phyloP scores from a whole-genome alignment of 2,113 vertebrate species.

The Lucifuga dentata region DNA sequence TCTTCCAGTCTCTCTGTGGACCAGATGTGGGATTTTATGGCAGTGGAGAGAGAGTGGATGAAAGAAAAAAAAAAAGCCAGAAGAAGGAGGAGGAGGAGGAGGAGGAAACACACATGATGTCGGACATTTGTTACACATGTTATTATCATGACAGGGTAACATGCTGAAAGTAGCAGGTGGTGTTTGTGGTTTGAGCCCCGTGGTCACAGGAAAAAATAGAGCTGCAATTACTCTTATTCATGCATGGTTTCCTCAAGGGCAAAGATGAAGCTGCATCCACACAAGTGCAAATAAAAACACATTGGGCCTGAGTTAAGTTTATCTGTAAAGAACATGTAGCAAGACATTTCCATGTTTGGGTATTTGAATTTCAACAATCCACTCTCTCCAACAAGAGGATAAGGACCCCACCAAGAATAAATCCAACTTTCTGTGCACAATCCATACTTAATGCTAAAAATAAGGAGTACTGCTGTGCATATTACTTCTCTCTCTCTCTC shows the following conservation, averaged over 20 bases:
- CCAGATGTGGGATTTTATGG: slow-evolving; percentile 8
- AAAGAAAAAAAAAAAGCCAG: too few relatives aligned
- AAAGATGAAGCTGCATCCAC: not conserved
- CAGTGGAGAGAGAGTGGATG: not conserved
- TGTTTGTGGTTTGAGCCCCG: not conserved
- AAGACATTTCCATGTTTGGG: not conserved
- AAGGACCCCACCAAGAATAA: too few relatives aligned
- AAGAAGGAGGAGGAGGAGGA: not conserved
- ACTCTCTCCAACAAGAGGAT: too few relatives aligned
- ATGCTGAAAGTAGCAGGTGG: not conserved
- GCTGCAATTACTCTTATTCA: not conserved
- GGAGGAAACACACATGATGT: too few relatives aligned
- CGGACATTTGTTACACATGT: not conserved
- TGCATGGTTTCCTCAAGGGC: not conserved
- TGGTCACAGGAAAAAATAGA: not conserved
- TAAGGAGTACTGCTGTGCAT: too few relatives aligned
- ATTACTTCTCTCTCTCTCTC: too few relatives aligned
- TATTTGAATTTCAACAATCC: too few relatives aligned
- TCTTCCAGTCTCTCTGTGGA: slow-evolving; percentile 3
- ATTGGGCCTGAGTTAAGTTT: not conserved
- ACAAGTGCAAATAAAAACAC: not conserved
- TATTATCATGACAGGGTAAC: not conserved
- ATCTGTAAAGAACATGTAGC: not conserved
- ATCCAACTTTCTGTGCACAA: too few relatives aligned
- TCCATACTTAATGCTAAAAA: too few relatives aligned